These are phyloP conservation scores for Limnephilus marmoratus DNA, from an alignment of 2,888 invertebrate genomes.

Conservation along the genomic window DNA sequence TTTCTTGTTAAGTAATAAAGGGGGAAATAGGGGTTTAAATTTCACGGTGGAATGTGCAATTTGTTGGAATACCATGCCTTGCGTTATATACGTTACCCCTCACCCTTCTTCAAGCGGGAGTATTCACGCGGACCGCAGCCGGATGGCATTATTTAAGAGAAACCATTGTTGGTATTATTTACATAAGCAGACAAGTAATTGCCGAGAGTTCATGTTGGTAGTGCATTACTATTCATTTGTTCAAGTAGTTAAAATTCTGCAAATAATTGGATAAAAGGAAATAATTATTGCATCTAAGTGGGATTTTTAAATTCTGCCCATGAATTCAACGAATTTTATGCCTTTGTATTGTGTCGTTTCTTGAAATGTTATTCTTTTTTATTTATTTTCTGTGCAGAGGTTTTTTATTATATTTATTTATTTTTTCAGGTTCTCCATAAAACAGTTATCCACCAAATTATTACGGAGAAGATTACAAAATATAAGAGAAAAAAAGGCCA, in stretches of 20 bases:
- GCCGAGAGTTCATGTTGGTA: background rate
- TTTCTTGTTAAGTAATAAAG: conserved; percentile 40
- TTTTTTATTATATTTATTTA: too few relatives aligned
- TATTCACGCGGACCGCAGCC: background rate
- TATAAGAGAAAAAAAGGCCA: too few relatives aligned
- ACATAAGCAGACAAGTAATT: background rate
- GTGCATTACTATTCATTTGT: background rate
- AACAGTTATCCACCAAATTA: too few relatives aligned
- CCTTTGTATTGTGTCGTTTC: too few relatives aligned
- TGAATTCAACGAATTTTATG: too few relatives aligned
- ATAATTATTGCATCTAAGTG: background rate
- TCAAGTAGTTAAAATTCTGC: background rate
- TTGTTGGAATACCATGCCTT: background rate
- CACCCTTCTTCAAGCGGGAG: background rate
- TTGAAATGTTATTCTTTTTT: too few relatives aligned
- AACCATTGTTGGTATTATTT: background rate
- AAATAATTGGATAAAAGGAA: background rate
- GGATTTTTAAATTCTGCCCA: too few relatives aligned
- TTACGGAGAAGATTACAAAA: too few relatives aligned
- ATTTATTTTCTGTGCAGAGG: too few relatives aligned
- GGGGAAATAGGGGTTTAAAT: conserved; percentile 19
- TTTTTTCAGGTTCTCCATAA: too few relatives aligned
- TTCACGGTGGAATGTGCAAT: conserved; percentile 11
- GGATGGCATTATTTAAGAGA: background rate
- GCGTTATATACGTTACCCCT: too few relatives aligned